A percentile compares a stretch with the other conserved stretches of the same genome.
Conservation (phyloP, 2,113 vertebrate species). For the Origma solitaria region DNA sequence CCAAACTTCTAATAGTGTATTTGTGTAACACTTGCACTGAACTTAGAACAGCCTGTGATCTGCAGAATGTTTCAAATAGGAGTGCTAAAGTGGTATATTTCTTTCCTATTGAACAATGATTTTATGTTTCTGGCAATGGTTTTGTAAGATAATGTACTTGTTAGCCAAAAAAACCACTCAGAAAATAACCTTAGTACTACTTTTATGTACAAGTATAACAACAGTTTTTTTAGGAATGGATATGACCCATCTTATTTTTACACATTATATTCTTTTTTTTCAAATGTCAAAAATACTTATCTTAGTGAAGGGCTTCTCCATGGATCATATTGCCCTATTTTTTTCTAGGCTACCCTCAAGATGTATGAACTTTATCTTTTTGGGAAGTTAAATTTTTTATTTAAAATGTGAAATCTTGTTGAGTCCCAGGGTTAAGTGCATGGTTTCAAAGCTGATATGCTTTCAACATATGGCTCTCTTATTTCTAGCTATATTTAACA, state of each 20-base stretch:
- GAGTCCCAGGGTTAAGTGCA: constrained; percentile 25
- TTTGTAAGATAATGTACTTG: constrained; percentile 33
- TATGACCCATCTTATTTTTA: background rate
- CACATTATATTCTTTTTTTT: background rate
- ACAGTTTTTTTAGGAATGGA: background rate
- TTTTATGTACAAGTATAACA: constrained; percentile 39
- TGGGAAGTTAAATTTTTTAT: constrained; percentile 39
- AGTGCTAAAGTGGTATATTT: background rate
- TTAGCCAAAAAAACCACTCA: constrained; percentile 35
- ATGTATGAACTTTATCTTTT: constrained; percentile 33
- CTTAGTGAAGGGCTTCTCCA: background rate
- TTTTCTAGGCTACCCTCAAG: background rate
- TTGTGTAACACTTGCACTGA: background rate
- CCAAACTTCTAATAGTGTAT: background rate
- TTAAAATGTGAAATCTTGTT: constrained; percentile 42
- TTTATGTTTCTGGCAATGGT: constrained; percentile 37
- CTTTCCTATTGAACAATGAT: background rate
- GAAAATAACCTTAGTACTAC: constrained; percentile 19
- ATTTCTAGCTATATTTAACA: constrained; percentile 54
- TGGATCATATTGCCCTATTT: background rate
- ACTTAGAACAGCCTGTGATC: background rate
- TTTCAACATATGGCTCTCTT: constrained; percentile 46
- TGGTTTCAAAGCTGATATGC: background rate
- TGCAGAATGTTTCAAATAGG: constrained; percentile 37
- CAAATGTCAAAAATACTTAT: constrained; percentile 15